Base-by-base conservation (phyloP, 2,797 vertebrate species). In the Ispidina picta region DNA sequence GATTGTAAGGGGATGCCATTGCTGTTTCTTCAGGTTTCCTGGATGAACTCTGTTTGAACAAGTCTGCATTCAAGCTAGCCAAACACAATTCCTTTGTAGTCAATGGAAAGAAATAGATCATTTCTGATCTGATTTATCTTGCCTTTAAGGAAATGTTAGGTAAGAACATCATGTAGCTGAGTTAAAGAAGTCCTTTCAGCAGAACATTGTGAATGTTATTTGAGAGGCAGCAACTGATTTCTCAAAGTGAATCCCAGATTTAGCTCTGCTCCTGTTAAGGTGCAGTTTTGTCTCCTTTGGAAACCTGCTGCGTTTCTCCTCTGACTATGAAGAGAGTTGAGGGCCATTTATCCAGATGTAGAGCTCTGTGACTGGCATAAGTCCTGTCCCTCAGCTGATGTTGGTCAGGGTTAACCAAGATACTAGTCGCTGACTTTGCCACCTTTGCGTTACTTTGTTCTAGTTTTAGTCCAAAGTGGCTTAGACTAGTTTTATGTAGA, bases 361-460 rank as follows among this genome's bases (percentile, higher is more conserved):
- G 44, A 20, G 16, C 49, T 81, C n/a, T 65, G 33, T 82, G 79
- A 62, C 1, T 9, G 59, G 73, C 39, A 60, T 79, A 82, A 74
- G 80, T 84, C 49, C 28, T 58, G n/a, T 79, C 43, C 62, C 55
- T 77, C 15, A 31, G 43, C 59, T 82, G 21, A 14, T 55, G 23
- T 5, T 82, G 64, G 46, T 43, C 39, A 78, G 55, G 77, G 88
- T 93, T 88, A 91, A 55, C 21, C 2, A 19, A 79, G 82, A 68
- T 70, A 33, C 70, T 56, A 51, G 74, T 75, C 37, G 21, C 80
- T 89, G 90, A 90, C 78, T 89, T 86, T 29, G 37, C 59, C 78
- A 43, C 90, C 71, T 82, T 94, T 82, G 26, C 33, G 33, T 88
- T 76, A 54, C 71, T 83, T 89, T 78, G 44, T 44, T 85, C 46